A percentile compares a stretch with the other conserved stretches of the same genome.
Evolutionary conservation across 1,140 invertebrate genomes (phyloP).

Genomic region (Teleopsis dalmanni): DNA sequence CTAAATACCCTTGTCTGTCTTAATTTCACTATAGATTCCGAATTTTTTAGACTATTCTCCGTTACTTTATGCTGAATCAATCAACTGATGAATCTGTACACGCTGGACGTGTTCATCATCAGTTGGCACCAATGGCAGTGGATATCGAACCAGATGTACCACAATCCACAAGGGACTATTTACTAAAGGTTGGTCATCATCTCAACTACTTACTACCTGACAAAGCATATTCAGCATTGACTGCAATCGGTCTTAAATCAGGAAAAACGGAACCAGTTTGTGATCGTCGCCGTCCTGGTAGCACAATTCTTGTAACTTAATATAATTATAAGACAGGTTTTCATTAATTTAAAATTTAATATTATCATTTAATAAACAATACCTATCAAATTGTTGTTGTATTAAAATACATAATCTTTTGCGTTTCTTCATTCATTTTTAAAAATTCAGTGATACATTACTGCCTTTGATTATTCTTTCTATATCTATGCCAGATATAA

Average conservation of each 20-base stretch:
- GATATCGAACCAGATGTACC: slow-evolving; percentile 37
- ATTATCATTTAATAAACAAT: no score
- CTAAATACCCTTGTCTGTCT: slow-evolving; percentile 29
- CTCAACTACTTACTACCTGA: slow-evolving; percentile 41
- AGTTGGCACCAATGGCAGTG: slow-evolving; percentile 78
- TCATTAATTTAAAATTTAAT: no score
- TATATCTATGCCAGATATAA: no score
- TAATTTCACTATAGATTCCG: not conserved
- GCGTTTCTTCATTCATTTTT: no score
- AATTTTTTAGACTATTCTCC: slow-evolving; percentile 56
- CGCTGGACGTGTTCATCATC: slow-evolving; percentile 81
- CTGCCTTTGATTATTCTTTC: no score
- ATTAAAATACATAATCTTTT: no score
- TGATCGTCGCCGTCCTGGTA: slow-evolving; percentile 46
- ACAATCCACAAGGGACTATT: slow-evolving; percentile 29
- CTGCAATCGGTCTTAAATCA: slow-evolving; percentile 43
- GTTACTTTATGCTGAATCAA: slow-evolving; percentile 65
- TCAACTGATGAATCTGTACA: slow-evolving; percentile 76
- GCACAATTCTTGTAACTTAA: no score
- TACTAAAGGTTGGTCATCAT: slow-evolving; percentile 43
- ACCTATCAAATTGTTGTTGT: no score
- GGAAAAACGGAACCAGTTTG: slow-evolving; percentile 38
- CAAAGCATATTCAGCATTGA: slow-evolving; percentile 48
- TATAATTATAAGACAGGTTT: no score
- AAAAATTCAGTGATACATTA: no score